Conservation (phyloP, 2,113 vertebrate genomes). For the Trematomus loennbergii region DNA sequence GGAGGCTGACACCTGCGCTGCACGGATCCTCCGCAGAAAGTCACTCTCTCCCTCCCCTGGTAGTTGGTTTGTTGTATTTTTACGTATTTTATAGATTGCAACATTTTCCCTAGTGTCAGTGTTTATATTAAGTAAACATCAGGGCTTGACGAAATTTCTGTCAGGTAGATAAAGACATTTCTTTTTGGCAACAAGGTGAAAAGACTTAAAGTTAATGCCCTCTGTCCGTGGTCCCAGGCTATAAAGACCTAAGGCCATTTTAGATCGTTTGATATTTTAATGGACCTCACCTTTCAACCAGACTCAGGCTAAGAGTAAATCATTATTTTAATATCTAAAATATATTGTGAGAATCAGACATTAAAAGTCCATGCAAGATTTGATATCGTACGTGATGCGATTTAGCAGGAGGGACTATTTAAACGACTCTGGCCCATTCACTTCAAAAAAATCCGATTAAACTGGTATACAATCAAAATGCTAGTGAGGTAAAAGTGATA, state of each 20-base stretch:
- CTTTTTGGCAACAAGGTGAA: constrained; percentile 6
- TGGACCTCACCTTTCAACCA: constrained; percentile 3
- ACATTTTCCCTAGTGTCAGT: background rate
- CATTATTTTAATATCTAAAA: constrained; percentile 13
- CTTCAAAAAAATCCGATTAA: background rate
- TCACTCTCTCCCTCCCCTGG: constrained; percentile 26
- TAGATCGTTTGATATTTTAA: constrained; percentile 13
- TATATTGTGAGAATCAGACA: background rate
- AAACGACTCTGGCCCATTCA: background rate
- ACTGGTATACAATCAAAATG: background rate
- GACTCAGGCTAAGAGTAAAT: background rate
- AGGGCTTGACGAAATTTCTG: background rate
- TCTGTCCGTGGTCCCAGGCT: constrained; percentile 10
- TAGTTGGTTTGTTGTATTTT: constrained; percentile 32
- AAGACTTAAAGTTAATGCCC: constrained; percentile 8
- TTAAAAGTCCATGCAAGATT: background rate
- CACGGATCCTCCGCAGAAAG: constrained; percentile 37
- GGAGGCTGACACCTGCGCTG: constrained; percentile 58
- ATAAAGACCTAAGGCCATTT: constrained; percentile 20
- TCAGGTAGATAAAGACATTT: constrained; percentile 11
- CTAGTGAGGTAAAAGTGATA: no score
- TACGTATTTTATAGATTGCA: constrained; percentile 24
- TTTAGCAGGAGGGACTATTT: background rate
- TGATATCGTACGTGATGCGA: background rate
- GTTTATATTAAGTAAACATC: constrained; percentile 30